Evolutionary conservation across 2,888 invertebrate species (phyloP).

Genomic region (Parnassius orleans): DNA sequence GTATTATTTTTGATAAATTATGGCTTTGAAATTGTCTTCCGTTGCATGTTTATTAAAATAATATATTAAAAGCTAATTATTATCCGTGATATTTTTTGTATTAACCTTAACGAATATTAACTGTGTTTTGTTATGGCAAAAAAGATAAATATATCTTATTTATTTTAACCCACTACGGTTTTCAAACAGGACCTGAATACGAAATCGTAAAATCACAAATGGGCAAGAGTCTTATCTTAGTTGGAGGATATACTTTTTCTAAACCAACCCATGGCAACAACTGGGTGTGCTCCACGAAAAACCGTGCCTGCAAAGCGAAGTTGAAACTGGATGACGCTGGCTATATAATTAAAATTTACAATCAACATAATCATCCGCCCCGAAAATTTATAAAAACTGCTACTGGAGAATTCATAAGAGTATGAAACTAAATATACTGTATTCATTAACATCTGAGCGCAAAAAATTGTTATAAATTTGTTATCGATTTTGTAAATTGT

Average conservation of each 20-base stretch:
- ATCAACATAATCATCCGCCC: slow-evolving; percentile 34
- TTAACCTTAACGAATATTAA: no score
- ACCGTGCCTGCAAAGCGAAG: slow-evolving; percentile 40
- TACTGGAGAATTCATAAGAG: slow-evolving; percentile 1
- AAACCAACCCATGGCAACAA: slow-evolving; percentile 8
- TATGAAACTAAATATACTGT: not conserved
- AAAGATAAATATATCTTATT: not conserved
- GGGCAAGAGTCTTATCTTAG: slow-evolving; percentile 36
- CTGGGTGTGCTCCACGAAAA: slow-evolving; percentile 31
- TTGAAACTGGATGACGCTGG: slow-evolving; percentile 32
- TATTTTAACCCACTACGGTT: not conserved
- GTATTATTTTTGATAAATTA: no score
- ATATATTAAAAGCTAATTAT: no score
- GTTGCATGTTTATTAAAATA: no score
- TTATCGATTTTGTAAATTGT: no score
- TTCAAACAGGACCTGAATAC: slow-evolving; percentile 33
- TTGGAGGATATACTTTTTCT: slow-evolving; percentile 38
- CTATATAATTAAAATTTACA: slow-evolving; percentile 30
- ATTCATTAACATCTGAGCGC: no score
- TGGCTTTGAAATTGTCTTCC: no score
- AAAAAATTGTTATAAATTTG: no score
- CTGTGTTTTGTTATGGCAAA: no score
- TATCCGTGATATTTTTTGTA: no score
- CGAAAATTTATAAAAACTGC: slow-evolving; percentile 13
- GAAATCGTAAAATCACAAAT: slow-evolving; percentile 37